These are phyloP conservation scores for Menidia menidia DNA, from an alignment of 2,797 vertebrate genomes.

Conservation along the genomic window DNA sequence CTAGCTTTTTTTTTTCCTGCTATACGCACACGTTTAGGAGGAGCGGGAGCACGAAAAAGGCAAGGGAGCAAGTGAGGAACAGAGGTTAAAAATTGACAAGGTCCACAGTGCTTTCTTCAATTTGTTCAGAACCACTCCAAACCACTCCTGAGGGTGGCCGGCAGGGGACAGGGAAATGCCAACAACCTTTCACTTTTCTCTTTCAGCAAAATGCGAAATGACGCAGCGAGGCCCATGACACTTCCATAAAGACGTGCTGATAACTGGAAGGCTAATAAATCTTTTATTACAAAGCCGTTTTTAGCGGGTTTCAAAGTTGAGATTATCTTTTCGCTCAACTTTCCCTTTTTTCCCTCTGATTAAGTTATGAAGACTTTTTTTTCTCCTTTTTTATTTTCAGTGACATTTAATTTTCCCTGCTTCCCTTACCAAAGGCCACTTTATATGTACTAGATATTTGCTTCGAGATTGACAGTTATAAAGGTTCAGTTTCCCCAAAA, in stretches of 20 bases:
- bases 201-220: slow-evolving; percentile 36
- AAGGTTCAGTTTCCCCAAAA: slow-evolving; percentile 20
- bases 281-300: slow-evolving; percentile 69
- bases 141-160: slow-evolving; percentile 40
- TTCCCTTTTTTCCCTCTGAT: slow-evolving; percentile 33
- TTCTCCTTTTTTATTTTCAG: slow-evolving; percentile 1
- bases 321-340: slow-evolving; percentile 50
- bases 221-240: slow-evolving; percentile 23
- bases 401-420: slow-evolving; percentile 42
- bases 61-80: slow-evolving; percentile 13
- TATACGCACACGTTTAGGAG: neutral
- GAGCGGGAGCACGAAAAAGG: slow-evolving; percentile 1
- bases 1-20: neutral
- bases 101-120: slow-evolving; percentile 58
- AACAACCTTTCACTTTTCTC: slow-evolving; percentile 41
- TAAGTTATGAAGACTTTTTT: slow-evolving; percentile 33
- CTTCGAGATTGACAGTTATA: slow-evolving; percentile 8
- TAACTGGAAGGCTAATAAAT: slow-evolving; percentile 62
- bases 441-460: slow-evolving; percentile 15
- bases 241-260: slow-evolving; percentile 47
- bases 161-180: slow-evolving; percentile 45
- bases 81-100: slow-evolving; percentile 61
- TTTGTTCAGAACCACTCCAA: slow-evolving; percentile 52
- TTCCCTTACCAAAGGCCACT: slow-evolving; percentile 13
- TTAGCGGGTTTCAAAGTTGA: slow-evolving; percentile 59